Evolutionary conservation across 2,888 invertebrate species (phyloP), one percentile per base, ranked within the genome.

Genomic region (Cyrtodaria siliqua): DNA sequence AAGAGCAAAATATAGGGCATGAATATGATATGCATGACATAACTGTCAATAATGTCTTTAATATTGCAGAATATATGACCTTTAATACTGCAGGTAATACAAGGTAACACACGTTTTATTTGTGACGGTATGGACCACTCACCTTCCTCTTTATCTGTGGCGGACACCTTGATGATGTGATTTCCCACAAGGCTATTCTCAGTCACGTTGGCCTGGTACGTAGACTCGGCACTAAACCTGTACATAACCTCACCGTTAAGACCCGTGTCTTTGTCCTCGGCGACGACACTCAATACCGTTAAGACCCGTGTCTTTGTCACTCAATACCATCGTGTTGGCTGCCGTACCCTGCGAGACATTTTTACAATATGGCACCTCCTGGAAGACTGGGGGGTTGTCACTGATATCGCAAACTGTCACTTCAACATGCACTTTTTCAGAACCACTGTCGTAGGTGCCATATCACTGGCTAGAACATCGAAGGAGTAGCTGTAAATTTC

Each of bases 391-490:
- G 84, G 96, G 95, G 91, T 99, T 98, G 93, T 99, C 98, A 92
- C 99, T 99, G 9, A 97, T 96, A 90, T 99, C 98, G 55, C 95
- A 95, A 52, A 99, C 95, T 23, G 95, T 95, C 52, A 99, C 96
- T 91, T 96, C 96, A 0, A 98, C 96, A 0, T 96, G 95, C 16
- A 97, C 96, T 82, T 95, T 96, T 87, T 96, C 96, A 0, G 96
- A 97, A 44, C 96, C 95, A 0, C 97, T 96, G 91, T 97, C 96
- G 91, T 97, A 97, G 69, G 96, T 95, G 0, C 98, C 98, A 80
- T 96, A 91, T 99, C 98, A 0, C 97, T 97, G 6, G 98, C 98
- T 12, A 97, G 95, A 3, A 98, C 97, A 93, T 97, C 95, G 91
- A 99, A 98, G 87, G 95, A 95, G 93, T 97, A 98, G 14, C 95